Evolutionary conservation across 2,113 vertebrate species (phyloP).

Genomic region (Hystrix brachyura): DNA sequence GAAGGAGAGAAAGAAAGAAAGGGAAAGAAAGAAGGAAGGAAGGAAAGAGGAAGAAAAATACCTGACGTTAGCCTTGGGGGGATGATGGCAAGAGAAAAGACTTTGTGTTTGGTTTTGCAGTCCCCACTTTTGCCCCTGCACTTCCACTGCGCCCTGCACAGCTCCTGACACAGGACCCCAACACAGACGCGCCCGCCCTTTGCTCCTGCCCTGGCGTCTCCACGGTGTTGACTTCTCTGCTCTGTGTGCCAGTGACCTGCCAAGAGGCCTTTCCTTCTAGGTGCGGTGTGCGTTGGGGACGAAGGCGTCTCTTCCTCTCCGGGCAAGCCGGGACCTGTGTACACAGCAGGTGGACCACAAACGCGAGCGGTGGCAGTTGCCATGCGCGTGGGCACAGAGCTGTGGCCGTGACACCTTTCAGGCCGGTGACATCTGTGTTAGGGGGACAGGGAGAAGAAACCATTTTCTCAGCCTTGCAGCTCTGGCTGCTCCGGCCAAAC

Average conservation of each 20-base stretch:
- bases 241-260: not conserved
- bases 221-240: not conserved
- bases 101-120: not conserved
- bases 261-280: not conserved
- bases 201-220: not conserved
- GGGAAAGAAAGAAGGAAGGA: no score
- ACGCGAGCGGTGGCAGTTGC: not conserved
- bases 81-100: not conserved
- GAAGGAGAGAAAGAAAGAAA: not conserved
- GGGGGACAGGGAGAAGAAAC: conserved; percentile 50
- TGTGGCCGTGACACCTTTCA: not conserved
- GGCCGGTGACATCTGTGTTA: conserved; percentile 20
- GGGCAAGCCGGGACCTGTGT: not conserved
- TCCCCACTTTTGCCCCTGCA: not conserved
- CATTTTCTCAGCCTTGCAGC: conserved; percentile 54
- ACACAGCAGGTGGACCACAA: not conserved
- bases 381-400: not conserved
- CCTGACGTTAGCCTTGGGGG: not conserved
- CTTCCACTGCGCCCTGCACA: not conserved
- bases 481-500: conserved; percentile 64
- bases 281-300: no score
- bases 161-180: not conserved
- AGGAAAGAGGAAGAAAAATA: not conserved
- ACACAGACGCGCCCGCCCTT: not conserved
- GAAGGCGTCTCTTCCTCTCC: not conserved